Conservation (phyloP, 2,888 invertebrate species). For the Actias luna region DNA sequence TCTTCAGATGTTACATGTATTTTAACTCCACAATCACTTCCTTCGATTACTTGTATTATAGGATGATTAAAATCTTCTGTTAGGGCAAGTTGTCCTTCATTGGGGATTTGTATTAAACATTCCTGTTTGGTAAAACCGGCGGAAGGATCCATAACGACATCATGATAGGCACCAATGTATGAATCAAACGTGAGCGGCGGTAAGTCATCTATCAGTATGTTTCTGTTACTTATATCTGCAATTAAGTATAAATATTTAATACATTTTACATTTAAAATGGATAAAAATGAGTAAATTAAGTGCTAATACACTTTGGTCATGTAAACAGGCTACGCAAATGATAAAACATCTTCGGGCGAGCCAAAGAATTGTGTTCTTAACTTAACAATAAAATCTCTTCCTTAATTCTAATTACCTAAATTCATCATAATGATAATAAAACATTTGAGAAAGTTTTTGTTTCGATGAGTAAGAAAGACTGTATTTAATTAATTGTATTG, state of each 20-base stretch:
- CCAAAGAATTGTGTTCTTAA: too few relatives aligned
- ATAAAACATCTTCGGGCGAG: too few relatives aligned
- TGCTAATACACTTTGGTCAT: too few relatives aligned
- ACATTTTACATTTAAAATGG: background rate
- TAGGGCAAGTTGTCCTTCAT: background rate
- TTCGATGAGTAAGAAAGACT: too few relatives aligned
- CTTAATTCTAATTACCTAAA: too few relatives aligned
- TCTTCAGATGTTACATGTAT: background rate
- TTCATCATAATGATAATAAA: too few relatives aligned
- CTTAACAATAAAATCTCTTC: too few relatives aligned
- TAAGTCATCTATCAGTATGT: background rate
- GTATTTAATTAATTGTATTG: too few relatives aligned
- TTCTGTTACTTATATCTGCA: background rate
- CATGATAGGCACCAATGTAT: background rate
- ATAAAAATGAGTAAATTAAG: too few relatives aligned
- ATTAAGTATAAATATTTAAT: background rate
- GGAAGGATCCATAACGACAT: background rate
- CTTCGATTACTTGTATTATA: background rate
- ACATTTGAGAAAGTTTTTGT: too few relatives aligned
- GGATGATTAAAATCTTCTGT: background rate
- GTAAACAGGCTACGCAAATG: too few relatives aligned
- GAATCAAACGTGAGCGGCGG: constrained; percentile 1
- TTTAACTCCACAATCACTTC: background rate
- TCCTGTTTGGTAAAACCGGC: background rate
- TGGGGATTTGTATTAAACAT: background rate